phyloP scores from a whole-genome alignment of 2,113 vertebrate species.

The Arizona elegans region DNA sequence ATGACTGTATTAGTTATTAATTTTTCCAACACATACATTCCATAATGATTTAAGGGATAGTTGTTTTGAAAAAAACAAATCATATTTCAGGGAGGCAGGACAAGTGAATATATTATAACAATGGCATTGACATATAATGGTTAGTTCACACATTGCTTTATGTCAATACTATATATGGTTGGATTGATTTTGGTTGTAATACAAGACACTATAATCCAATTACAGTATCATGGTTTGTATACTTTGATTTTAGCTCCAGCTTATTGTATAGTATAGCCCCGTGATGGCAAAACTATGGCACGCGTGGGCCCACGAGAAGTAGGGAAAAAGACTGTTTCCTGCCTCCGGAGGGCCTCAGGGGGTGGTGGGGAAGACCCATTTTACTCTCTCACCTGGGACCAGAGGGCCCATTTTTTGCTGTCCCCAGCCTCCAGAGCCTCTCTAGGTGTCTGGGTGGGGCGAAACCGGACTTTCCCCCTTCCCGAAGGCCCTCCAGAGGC shows the following conservation, averaged over 20 bases:
- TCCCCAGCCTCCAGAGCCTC: too few species aligned
- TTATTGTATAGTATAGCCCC: not conserved
- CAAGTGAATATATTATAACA: not conserved
- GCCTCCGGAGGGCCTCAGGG: too few species aligned
- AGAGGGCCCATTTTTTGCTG: too few species aligned
- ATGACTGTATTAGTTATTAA: not conserved
- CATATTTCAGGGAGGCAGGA: not conserved
- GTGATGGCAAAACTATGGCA: too few species aligned
- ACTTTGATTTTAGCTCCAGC: not conserved
- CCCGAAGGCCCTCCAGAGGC: too few species aligned
- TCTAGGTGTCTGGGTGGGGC: too few species aligned
- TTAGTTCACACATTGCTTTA: not conserved
- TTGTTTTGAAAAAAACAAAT: not conserved
- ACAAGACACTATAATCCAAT: not conserved
- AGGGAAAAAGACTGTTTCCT: too few species aligned
- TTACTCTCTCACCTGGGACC: too few species aligned
- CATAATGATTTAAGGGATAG: not conserved
- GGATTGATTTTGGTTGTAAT: not conserved
- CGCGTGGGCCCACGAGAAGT: too few species aligned
- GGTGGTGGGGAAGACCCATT: too few species aligned
- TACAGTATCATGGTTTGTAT: not conserved
- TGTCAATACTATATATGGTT: not conserved
- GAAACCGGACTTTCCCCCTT: too few species aligned
- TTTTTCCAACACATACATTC: not conserved
- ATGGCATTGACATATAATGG: not conserved